Percentiles rank a stretch among this genome's conserved stretches.
Conservation (phyloP, 2,888 invertebrate genomes). For the Serripes groenlandicus region DNA sequence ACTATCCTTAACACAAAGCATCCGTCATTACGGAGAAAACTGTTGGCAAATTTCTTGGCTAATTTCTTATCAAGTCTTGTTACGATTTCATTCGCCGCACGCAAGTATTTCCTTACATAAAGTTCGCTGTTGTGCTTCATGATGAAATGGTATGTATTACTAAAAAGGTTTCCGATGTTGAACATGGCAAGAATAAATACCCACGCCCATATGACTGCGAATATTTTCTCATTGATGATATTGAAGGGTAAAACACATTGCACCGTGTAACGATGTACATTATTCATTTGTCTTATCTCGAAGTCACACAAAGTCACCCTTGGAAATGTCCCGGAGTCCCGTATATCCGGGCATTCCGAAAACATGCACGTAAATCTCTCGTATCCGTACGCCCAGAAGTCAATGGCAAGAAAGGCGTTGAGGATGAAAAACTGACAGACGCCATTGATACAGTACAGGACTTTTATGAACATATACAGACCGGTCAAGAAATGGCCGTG, state of each 20-base stretch:
- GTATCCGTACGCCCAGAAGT: constrained; percentile 66
- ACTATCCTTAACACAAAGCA: constrained; percentile 69
- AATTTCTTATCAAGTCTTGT: constrained; percentile 65
- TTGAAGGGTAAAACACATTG: constrained; percentile 75
- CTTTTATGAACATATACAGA: constrained; percentile 69
- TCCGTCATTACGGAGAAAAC: constrained; percentile 71
- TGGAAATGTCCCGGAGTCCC: constrained; percentile 70
- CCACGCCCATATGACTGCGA: constrained; percentile 75
- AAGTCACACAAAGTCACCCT: constrained; percentile 76
- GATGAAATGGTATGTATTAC: constrained; percentile 43
- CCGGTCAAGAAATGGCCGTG: constrained; percentile 70
- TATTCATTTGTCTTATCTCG: constrained; percentile 67
- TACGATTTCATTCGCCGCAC: constrained; percentile 48
- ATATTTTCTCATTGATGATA: constrained; percentile 74
- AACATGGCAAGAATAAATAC: constrained; percentile 58
- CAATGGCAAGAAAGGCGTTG: constrained; percentile 68
- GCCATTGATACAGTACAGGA: constrained; percentile 65
- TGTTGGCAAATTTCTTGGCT: constrained; percentile 64
- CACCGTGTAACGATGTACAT: constrained; percentile 68
- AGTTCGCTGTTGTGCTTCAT: constrained; percentile 53
- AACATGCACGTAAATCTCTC: constrained; percentile 61
- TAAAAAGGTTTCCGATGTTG: constrained; percentile 55
- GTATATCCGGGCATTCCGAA: constrained; percentile 42
- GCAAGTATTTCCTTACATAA: constrained; percentile 68
- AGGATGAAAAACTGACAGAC: constrained; percentile 71